Evolutionary conservation across 2,888 invertebrate genomes (phyloP).

Genomic region (Omphaloscelis lunosa): DNA sequence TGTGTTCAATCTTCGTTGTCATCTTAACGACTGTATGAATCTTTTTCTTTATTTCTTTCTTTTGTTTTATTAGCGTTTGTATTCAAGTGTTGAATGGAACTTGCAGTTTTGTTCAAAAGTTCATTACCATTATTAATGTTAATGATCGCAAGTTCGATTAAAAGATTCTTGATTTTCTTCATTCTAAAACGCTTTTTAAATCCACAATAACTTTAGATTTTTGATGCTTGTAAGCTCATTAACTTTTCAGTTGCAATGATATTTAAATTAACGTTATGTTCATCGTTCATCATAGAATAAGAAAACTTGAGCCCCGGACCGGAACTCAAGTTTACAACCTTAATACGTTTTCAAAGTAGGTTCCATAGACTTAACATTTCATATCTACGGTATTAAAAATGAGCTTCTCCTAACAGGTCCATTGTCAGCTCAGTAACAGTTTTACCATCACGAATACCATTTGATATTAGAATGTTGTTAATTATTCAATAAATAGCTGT

Average conservation of each 20-base stretch:
- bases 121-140: background rate
- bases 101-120: slow-evolving; percentile 32
- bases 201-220: background rate
- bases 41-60: slow-evolving; percentile 33
- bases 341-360: slow-evolving; percentile 3
- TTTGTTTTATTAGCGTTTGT: slow-evolving; percentile 16
- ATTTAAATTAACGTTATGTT: background rate
- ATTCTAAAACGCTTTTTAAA: background rate
- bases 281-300: background rate
- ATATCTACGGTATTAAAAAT: background rate
- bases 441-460: slow-evolving; percentile 13
- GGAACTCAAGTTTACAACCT: no score
- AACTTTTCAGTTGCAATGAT: background rate
- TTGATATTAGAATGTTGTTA: slow-evolving; percentile 20
- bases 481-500: slow-evolving; percentile 43
- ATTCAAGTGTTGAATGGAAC: slow-evolving; percentile 31
- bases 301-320: slow-evolving; percentile 7
- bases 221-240: background rate
- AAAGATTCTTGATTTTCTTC: background rate
- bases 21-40: slow-evolving; percentile 50
- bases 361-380: background rate
- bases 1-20: slow-evolving; percentile 47
- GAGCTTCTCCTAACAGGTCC: background rate
- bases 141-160: background rate
- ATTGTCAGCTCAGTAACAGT: slow-evolving; percentile 11